These are phyloP conservation scores for Drosophila takahashii DNA, from an alignment of 1,140 invertebrate species.

Conservation along the genomic window DNA sequence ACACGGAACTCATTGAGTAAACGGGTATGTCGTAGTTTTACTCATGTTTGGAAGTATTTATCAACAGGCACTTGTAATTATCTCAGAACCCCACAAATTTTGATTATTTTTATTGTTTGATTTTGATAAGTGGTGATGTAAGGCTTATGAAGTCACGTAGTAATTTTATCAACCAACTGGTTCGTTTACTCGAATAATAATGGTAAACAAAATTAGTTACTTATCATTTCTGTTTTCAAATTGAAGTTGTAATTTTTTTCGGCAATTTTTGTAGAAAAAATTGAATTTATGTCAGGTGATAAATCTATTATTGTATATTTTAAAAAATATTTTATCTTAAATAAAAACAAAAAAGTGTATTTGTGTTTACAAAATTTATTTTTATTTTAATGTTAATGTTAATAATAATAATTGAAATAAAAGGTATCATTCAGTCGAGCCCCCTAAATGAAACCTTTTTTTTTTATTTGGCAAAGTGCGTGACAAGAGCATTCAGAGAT, in stretches of 20 bases:
- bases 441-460: neutral
- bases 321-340: too few relatives aligned
- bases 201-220: neutral
- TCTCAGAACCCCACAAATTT: neutral
- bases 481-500: conserved; percentile 29
- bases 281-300: too few relatives aligned
- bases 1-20: conserved; percentile 4
- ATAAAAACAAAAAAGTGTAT: too few relatives aligned
- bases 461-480: conserved; percentile 34
- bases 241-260: too few relatives aligned
- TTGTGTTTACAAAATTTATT: too few relatives aligned
- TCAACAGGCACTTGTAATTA: neutral
- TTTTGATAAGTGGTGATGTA: conserved; percentile 15
- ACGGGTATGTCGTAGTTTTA: conserved; percentile 4
- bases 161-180: conserved; percentile 12
- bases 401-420: neutral
- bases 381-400: too few relatives aligned
- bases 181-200: conserved; percentile 11
- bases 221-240: neutral
- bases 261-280: too few relatives aligned
- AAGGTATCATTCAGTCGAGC: conserved; percentile 7
- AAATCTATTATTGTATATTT: too few relatives aligned
- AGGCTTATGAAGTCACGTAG: conserved; percentile 2
- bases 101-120: neutral
- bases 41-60: neutral